Evolutionary conservation across 2,797 vertebrate species (phyloP), one percentile per base, ranked within the genome.

Genomic region (Amblyraja radiata): DNA sequence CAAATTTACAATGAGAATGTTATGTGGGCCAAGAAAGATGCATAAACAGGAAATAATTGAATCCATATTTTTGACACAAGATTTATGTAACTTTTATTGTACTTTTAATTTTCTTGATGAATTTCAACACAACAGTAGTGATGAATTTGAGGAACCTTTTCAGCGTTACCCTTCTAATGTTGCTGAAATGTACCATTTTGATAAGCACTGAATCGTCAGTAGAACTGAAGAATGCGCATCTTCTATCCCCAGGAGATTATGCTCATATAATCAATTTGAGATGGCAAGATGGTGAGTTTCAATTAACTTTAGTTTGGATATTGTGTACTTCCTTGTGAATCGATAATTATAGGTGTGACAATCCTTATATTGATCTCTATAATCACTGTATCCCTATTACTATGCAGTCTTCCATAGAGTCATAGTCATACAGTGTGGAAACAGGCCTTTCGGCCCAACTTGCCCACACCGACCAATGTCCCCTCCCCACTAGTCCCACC

Each of bases 251-350:
- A 1, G 95, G 96, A 93, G 96, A 96, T 61, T 95, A 96, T 25
- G 95, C 95, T 90, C 94, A 94, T 81, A 96, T 98, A 93, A 93
- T 96, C 93, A 98, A 98, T 74, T 81, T 6, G 54, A 94, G 95
- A 94, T 96, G 97, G 94, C 96, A 95, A 97, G 97, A 97, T 98
- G 96, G 23, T 94, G 0, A 0, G 9, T 79, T n/a, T 90, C 13
- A 93, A 93, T 25, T 74, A 91, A 36, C 36, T 54, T 91, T 71
- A 74, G 23, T 74, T 54, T 2, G 28, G 13, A 28, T 91, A 54
- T 54, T 73, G 36, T 91, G 2, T 5, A 14, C 54, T 23, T 91
- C 65, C 21, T 46, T 74, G 23, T 54, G 39, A 74, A 11, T 54
- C 21, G 39, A 25, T 74, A 88, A 68, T 74, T 36, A 91, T 23